These are phyloP conservation scores for Caenorhabditis sp. DNA, from an alignment of 2,888 invertebrate species.

Conservation along the genomic window DNA sequence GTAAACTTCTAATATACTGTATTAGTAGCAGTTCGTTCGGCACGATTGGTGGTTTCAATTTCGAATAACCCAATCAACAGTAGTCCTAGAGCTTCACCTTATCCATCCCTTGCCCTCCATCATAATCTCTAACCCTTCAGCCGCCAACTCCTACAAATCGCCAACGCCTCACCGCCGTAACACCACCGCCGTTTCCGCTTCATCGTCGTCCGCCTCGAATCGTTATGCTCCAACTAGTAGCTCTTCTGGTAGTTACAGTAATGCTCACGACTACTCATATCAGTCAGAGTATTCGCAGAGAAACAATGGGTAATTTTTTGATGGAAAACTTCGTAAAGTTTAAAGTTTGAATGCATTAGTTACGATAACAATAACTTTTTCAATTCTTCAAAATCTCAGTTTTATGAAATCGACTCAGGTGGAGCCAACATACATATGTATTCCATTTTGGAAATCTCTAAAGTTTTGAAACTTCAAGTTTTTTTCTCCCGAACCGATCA, in stretches of 20 bases:
- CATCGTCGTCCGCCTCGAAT: conserved; percentile 43
- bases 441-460: no score
- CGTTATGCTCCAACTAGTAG: conserved; percentile 47
- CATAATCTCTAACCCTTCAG: conserved; percentile 32
- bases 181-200: conserved; percentile 63
- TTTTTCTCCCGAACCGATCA: no score
- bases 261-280: conserved; percentile 55
- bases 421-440: no score
- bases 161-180: conserved; percentile 74
- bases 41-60: conserved; percentile 43
- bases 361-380: no score
- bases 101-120: background rate
- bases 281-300: conserved; percentile 58
- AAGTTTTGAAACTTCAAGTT: no score
- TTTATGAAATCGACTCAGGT: no score
- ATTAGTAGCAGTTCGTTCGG: conserved; percentile 35
- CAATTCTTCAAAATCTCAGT: no score
- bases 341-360: no score
- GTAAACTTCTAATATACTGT: conserved; percentile 5
- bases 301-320: conserved; percentile 50
- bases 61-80: conserved; percentile 17
- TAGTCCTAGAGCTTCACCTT: conserved; percentile 29
- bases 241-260: conserved; percentile 36
- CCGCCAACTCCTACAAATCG: conserved; percentile 69
- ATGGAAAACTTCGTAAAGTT: no score